Evolutionary conservation across 2,888 invertebrate genomes (phyloP), one percentile per base, ranked within the genome.

Genomic region (Acrobasis suavella): DNA sequence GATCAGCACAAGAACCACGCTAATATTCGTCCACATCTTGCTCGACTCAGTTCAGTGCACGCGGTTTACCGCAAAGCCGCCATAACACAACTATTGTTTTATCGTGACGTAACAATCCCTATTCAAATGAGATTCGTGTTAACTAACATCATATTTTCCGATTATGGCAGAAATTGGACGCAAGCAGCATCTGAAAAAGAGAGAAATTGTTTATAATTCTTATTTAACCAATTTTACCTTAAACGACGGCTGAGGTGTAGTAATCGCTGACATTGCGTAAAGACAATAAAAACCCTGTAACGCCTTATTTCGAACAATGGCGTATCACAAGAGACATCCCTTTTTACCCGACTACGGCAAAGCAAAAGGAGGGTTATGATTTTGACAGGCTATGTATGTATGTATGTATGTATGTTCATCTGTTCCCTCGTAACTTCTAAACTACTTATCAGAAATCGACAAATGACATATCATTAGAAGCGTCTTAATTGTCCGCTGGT

Each of bases 41-140:
- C 72, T 76, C 78, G 77, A 72, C 70, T 80, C 72, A 66, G 77
- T 76, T 83, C 78, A 81, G 32, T 32, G 0, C 32, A 32, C 70
- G 73, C 78, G 74, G 73, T 72, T 70, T 69, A 66, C 69, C 75
- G 69, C 72, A 70, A 70, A 71, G 69, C 76, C 84, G 82, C 89
- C 91, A 90, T 91, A 88, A 86, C 88, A 86, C 83, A 79, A 76
- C 76, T 80, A 82, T 85, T 88, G 85, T 85, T 81, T 78, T 69
- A 68, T 67, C 62, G 60, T 69, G 65, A 70, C 80, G 80, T 81
- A 81, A 83, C 79, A 77, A 77, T 69, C 52, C 69, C 71, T 78
- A 82, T 81, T 80, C 74, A 78, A 78, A 72, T 74, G 60, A 64
- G 64, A 71, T 69, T 72, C 68, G n/a, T 32, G 22, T 49, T 49